A percentile compares a stretch with the other conserved stretches of the same genome.
Conservation (phyloP, 2,113 vertebrate species). For the Pardalotus punctatus region DNA sequence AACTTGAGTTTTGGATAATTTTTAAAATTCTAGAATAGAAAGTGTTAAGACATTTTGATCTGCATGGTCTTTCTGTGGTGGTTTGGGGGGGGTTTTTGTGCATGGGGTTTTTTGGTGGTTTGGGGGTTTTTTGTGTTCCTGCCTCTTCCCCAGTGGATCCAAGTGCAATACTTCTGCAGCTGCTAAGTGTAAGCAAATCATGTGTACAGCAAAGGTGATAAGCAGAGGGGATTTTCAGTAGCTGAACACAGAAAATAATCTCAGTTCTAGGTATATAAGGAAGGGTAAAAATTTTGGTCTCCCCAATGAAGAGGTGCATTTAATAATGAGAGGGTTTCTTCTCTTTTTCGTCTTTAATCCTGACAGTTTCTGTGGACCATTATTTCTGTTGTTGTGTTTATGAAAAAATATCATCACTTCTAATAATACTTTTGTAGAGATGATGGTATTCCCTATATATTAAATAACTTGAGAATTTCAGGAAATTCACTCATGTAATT, state of each 20-base stretch:
- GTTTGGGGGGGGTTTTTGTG: not conserved
- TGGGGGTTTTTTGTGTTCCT: not conserved
- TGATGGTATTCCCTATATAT: not conserved
- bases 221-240: not conserved
- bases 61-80: not conserved
- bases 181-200: not conserved
- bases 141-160: not conserved
- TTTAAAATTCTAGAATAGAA: not conserved
- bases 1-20: not conserved
- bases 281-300: not conserved
- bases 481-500: not conserved
- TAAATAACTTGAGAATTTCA: not conserved
- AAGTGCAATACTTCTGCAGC: not conserved
- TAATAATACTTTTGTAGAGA: not conserved
- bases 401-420: not conserved
- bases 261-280: not conserved
- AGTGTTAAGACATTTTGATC: not conserved
- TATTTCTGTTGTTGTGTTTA: not conserved
- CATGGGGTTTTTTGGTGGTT: not conserved
- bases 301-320: not conserved
- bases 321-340: not conserved
- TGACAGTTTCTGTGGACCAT: not conserved
- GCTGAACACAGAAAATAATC: not conserved
- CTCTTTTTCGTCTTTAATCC: not conserved
- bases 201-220: not conserved